Conservation (phyloP, 1,140 invertebrate genomes). For the Neoseiulus cucumeris region DNA sequence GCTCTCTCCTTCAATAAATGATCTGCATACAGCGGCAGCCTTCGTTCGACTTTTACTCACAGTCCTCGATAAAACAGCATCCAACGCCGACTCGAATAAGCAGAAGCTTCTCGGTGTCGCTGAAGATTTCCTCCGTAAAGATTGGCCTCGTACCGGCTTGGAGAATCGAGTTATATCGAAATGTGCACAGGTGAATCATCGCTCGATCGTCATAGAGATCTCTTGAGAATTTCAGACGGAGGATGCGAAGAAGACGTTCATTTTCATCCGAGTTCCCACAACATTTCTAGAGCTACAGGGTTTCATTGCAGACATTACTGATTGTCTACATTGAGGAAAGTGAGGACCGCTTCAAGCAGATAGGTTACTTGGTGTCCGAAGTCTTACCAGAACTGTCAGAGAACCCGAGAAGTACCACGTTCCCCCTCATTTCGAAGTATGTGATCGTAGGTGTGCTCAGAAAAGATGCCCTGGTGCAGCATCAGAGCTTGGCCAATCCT, state of each 20-base stretch:
- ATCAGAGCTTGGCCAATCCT: no score
- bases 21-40: neutral
- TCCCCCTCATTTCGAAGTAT: neutral
- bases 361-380: neutral
- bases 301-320: neutral
- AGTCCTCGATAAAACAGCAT: neutral
- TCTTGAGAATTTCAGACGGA: no score
- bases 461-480: no score
- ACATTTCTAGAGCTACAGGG: no score
- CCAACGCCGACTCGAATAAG: conserved; percentile 3
- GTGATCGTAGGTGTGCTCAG: no score
- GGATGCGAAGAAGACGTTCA: no score
- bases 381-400: neutral
- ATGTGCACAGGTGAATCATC: neutral
- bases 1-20: neutral
- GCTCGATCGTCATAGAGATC: no score
- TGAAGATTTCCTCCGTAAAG: neutral
- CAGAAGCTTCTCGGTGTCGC: neutral
- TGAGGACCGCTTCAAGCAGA: neutral
- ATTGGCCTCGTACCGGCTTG: neutral
- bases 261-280: no score
- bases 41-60: neutral
- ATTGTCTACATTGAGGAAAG: neutral
- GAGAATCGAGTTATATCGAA: neutral
- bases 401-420: neutral